A percentile compares a stretch with the other conserved stretches of the same genome.
Conservation (phyloP, 1,140 invertebrate species). For the Portunus trituberculatus region DNA sequence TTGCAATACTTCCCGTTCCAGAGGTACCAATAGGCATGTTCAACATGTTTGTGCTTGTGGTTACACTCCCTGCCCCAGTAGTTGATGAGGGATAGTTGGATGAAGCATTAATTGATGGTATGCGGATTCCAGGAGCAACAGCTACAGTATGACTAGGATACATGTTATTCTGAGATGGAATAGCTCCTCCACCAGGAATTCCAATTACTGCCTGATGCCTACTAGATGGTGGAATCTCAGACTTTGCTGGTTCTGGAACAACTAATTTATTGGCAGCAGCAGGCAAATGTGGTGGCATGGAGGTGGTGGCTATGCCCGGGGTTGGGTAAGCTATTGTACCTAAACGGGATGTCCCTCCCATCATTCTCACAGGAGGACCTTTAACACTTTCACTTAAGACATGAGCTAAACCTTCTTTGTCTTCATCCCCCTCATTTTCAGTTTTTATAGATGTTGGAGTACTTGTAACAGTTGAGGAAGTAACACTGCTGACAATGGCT, state of each 20-base stretch:
- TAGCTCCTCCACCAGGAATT: conserved; percentile 78
- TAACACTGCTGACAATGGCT: conserved; percentile 32
- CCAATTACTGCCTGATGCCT: conserved; percentile 78
- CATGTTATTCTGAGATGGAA: conserved; percentile 70
- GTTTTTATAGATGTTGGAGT: conserved; percentile 63
- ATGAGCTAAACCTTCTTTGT: conserved; percentile 71
- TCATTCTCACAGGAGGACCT: conserved; percentile 66
- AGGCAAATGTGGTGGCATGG: conserved; percentile 55
- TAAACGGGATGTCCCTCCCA: conserved; percentile 24
- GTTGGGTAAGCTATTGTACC: conserved; percentile 61
- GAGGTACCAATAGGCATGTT: conserved; percentile 13
- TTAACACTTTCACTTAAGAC: conserved; percentile 73
- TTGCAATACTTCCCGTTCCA: conserved; percentile 4
- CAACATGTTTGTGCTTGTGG: conserved; percentile 40
- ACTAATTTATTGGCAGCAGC: conserved; percentile 65
- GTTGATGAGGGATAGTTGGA: conserved; percentile 68
- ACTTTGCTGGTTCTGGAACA: conserved; percentile 74
- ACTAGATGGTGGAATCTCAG: conserved; percentile 76
- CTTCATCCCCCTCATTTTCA: conserved; percentile 61
- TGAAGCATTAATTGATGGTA: conserved; percentile 62
- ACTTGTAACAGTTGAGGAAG: conserved; percentile 73
- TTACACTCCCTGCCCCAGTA: neutral
- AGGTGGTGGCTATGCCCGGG: conserved; percentile 55
- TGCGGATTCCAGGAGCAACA: conserved; percentile 62
- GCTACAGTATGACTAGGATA: conserved; percentile 75